phyloP scores from a whole-genome alignment of 1,140 invertebrate species.

The Calephelis nemesis region DNA sequence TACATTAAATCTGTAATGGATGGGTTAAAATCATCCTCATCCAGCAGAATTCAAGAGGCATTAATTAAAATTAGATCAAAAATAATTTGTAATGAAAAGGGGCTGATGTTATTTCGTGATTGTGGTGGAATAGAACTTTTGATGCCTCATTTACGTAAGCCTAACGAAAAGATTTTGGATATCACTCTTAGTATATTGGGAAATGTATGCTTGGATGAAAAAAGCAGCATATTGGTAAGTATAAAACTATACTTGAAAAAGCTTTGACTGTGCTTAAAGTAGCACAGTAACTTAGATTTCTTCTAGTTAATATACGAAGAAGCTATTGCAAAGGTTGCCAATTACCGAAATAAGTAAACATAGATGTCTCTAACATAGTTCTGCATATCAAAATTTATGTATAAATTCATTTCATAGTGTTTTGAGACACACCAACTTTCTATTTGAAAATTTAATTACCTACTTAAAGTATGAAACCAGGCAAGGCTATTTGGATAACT shows the following conservation, averaged over 20 bases:
- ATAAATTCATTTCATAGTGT: too few relatives aligned
- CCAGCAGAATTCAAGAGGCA: constrained; percentile 61
- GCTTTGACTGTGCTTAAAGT: too few relatives aligned
- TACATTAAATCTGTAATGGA: constrained; percentile 58
- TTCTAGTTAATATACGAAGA: too few relatives aligned
- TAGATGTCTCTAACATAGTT: too few relatives aligned
- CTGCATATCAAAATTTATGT: too few relatives aligned
- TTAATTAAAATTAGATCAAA: constrained; percentile 66
- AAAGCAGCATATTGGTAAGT: constrained; percentile 61
- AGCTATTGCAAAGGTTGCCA: too few relatives aligned
- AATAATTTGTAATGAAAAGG: constrained; percentile 59
- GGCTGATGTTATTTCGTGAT: constrained; percentile 66
- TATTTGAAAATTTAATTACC: too few relatives aligned
- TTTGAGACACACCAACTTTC: too few relatives aligned
- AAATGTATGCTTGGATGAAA: constrained; percentile 80
- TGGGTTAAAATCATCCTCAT: constrained; percentile 64
- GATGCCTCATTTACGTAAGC: constrained; percentile 70
- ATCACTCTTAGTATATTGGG: constrained; percentile 80
- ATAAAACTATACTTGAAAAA: neutral
- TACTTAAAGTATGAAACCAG: too few relatives aligned
- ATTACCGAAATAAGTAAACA: too few relatives aligned
- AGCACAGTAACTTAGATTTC: too few relatives aligned
- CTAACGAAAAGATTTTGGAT: constrained; percentile 77
- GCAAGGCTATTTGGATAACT: too few relatives aligned
- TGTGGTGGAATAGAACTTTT: constrained; percentile 67